Evolutionary conservation across 2,113 vertebrate species (phyloP).

Genomic region (Polyodon spathula): DNA sequence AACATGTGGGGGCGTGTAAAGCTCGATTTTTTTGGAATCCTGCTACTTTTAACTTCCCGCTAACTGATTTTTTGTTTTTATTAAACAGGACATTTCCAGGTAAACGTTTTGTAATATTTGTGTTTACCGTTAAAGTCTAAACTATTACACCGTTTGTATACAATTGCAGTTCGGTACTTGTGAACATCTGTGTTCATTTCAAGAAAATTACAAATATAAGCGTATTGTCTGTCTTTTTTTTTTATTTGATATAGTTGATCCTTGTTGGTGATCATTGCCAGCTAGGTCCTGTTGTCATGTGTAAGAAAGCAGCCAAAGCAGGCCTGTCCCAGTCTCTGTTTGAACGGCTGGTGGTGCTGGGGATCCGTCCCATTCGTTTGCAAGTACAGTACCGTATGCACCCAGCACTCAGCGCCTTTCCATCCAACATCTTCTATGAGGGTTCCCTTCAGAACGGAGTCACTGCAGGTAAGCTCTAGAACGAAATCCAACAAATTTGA

Average conservation of each 20-base stretch:
- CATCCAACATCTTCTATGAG: conserved; percentile 98
- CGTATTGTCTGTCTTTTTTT: neutral
- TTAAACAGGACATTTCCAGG: no score
- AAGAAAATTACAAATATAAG: no score
- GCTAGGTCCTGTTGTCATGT: conserved; percentile 95
- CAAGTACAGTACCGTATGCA: conserved; percentile 98
- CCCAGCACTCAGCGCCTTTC: conserved; percentile 91
- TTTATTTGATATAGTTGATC: conserved; percentile 65
- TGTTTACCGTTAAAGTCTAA: conserved; percentile 19
- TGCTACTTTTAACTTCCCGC: no score
- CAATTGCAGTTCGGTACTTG: conserved; percentile 15
- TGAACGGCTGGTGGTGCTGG: conserved; percentile 87
- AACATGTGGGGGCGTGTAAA: no score
- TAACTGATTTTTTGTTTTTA: no score
- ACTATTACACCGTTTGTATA: no score
- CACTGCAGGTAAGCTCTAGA: conserved; percentile 79
- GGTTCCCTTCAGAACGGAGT: conserved; percentile 93
- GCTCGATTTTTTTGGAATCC: no score
- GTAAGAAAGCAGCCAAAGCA: conserved; percentile 93
- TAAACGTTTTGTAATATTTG: conserved; percentile 9
- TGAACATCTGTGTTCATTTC: conserved; percentile 10
- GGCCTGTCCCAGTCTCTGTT: conserved; percentile 92
- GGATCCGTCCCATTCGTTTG: conserved; percentile 93
- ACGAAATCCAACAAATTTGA: no score
- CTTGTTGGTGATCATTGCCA: conserved; percentile 97